Percentiles rank a stretch among this genome's conserved stretches.
phyloP scores from a whole-genome alignment of 2,888 invertebrate genomes.

The Campoplex capitator region DNA sequence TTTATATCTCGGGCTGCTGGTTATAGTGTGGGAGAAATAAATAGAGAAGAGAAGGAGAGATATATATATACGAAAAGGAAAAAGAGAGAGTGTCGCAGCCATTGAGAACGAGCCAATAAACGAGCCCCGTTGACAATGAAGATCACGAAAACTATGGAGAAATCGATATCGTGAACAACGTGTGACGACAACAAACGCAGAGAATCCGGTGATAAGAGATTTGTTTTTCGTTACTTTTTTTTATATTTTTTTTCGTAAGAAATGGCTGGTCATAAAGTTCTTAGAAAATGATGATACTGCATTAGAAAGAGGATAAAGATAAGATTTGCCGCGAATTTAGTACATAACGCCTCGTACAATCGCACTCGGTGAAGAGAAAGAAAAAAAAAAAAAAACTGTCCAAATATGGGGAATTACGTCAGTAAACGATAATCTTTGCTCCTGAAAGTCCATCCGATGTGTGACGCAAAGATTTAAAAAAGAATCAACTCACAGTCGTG shows the following conservation, averaged over 20 bases:
- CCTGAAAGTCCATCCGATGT: neutral
- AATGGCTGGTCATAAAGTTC: neutral
- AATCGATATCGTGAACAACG: neutral
- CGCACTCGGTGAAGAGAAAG: neutral
- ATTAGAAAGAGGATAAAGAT: neutral
- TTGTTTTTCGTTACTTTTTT: no score
- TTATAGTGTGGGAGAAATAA: neutral
- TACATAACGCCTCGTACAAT: neutral
- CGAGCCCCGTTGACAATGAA: conserved; percentile 55
- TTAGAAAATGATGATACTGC: neutral
- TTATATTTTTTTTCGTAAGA: neutral
- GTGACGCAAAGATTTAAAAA: neutral
- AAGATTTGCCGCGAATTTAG: neutral
- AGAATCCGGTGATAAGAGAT: neutral
- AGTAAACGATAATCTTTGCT: conserved; percentile 27
- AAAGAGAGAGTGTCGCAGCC: conserved; percentile 27
- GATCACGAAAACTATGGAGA: conserved; percentile 1
- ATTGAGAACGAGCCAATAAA: conserved; percentile 41
- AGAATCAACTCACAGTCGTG: neutral
- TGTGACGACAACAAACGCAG: neutral
- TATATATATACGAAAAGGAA: neutral
- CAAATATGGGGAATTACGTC: conserved; percentile 3
- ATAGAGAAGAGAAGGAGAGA: neutral
- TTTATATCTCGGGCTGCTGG: neutral
- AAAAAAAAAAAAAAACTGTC: neutral